Evolutionary conservation across 2,888 invertebrate genomes (phyloP), one percentile per base, ranked within the genome.

Genomic region (Hemicrepidius hirtus): DNA sequence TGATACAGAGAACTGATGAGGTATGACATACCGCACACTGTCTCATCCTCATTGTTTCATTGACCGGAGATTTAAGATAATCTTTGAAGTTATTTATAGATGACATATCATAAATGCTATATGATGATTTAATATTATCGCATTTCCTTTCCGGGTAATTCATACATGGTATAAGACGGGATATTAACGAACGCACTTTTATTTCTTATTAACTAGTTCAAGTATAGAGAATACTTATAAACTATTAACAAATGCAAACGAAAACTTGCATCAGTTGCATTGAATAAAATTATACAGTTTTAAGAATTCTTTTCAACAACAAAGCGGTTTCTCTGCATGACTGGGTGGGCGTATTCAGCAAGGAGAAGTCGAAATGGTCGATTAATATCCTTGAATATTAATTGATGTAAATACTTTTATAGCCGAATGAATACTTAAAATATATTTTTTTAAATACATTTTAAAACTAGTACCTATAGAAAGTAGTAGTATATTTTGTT

Each of bases 1-100:
- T 20, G 73, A 75, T 62, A 67, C 67, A 35, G 49, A 49, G 64
- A 70, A 70, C 70, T 75, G 73, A 75, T 75, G 73, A 73, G 73
- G 63, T 73, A 68, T 68, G 62, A 37, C 57, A 37, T 73, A 66
- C 66, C 66, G 73, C 73, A 62, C 55, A 67, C 63, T 44, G 66
- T 66, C 50, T 62, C 35, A 49, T 63, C 35, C 55, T 63, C 69
- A 70, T 75, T 75, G 70, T 75, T 73, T 64, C 67, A 73, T 59
- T 69, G 66, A 41, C 53, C 75, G 67, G 75, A 66, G 73, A 73
- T 67, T 44, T 32, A 16, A 66, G 70, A 75, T 73, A 68, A 59
- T 63, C 73, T 53, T 60, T 68, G 68, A 73, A 55, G 69, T 70
- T 73, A 62, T 67, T 67, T 73, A 75, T 73, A 69, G 60, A 75